Base-by-base conservation (phyloP, 2,113 vertebrate species). In the Phoxinus phoxinus region DNA sequence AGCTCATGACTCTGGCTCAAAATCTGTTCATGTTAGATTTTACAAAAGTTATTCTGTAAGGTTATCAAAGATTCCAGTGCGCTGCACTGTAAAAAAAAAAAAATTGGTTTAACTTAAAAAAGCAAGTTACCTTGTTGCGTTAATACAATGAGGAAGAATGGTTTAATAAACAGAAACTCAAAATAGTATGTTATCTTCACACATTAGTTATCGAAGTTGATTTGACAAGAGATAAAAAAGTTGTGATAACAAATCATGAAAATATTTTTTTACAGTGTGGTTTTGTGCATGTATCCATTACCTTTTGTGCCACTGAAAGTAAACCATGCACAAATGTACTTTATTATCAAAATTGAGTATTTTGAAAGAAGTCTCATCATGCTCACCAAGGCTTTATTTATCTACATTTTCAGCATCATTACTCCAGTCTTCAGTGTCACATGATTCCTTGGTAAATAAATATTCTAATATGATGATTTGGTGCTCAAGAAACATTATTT, bases 1-100 rank as follows among this genome's bases (percentile, higher is more conserved):
- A 72, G 32, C 58, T 67, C 32, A 56, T 72, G 35, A 84, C 58
- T 15, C 27, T 89, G 91, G 90, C 86, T 88, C n/a, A 25, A 15
- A 46, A 46, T 46, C 53, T 56, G n/a, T 46, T 46, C 35, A 41
- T 21, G 7, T 69, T 69, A 21, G 51, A 21, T 61, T 25, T 12
- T 1, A 44, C 37, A 13, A 12, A n/a, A 23, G 37, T 72, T 72
- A 41, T 25, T 73, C 71, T 73, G 6, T n/a, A 46, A 46, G n/a
- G 23, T 73, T 73, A 48, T 17, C 13, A 27, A 25, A n/a, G 21
- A 21, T n/a, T 73, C 23, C 69, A 44, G 41, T 10, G 41, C 8
- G 9, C 41, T 41, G n/a, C n/a, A n/a, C n/a, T n/a, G n/a, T n/a
- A n/a, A n/a, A n/a, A n/a, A n/a, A n/a, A n/a, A n/a, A n/a, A n/a